Percentiles rank a stretch among this genome's conserved stretches.
Conservation (phyloP, 2,113 vertebrate species). For the Rhombomys opimus region DNA sequence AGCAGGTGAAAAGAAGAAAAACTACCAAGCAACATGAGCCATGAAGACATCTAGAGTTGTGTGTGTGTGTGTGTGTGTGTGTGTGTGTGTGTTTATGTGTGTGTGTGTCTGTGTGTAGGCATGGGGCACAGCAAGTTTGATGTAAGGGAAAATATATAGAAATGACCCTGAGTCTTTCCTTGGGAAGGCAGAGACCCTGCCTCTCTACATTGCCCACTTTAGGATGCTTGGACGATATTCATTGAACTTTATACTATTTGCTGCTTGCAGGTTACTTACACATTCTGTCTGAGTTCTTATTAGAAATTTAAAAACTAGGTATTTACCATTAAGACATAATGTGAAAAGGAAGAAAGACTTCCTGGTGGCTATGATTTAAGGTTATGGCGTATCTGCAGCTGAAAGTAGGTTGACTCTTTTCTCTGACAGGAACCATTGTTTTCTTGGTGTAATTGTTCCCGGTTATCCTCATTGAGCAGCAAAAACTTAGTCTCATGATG, state of each 20-base stretch:
- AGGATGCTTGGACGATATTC: neutral
- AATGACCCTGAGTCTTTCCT: neutral
- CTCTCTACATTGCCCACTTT: rapidly evolving
- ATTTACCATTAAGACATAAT: neutral
- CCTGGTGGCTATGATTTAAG: neutral
- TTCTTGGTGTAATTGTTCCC: too few relatives aligned
- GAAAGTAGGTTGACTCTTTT: neutral
- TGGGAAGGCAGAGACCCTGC: neutral
- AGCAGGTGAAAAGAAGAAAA: neutral
- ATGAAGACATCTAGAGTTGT: neutral
- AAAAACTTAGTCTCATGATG: neutral
- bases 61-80: neutral
- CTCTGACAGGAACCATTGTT: neutral
- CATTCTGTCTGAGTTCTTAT: neutral
- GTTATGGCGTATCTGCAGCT: neutral
- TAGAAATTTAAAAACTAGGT: neutral
- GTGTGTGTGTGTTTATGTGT: neutral
- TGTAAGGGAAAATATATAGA: neutral
- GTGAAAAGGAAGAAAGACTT: neutral
- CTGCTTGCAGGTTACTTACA: neutral
- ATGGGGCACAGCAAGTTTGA: neutral
- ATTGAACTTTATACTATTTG: rapidly evolving
- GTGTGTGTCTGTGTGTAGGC: neutral
- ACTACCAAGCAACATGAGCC: neutral
- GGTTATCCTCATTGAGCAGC: rapidly evolving